Conservation (phyloP, 2,113 vertebrate species). For the Zosterops hypoxanthus region DNA sequence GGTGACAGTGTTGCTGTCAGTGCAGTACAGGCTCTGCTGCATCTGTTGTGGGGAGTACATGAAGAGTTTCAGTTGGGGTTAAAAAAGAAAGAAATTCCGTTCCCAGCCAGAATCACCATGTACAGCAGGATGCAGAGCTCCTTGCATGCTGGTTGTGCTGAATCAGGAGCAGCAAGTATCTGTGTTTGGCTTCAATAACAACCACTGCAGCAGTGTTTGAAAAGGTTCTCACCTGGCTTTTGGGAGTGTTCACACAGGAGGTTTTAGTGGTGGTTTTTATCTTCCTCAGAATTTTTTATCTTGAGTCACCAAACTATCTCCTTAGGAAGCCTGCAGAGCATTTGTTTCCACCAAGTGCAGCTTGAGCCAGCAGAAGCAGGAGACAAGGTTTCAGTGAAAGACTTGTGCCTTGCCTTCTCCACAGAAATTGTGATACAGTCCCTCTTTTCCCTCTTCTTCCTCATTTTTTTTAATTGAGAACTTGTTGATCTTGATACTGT, state of each 20-base stretch:
- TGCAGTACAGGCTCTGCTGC: fast-evolving
- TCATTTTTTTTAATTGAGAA: not conserved
- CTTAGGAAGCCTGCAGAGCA: not conserved
- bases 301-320: not conserved
- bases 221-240: not conserved
- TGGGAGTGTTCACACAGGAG: not conserved
- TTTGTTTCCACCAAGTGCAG: not conserved
- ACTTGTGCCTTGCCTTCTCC: not conserved
- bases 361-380: not conserved
- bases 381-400: not conserved
- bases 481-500: not conserved
- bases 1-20: fast-evolving
- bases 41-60: not conserved
- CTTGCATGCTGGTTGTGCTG: not conserved
- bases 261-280: not conserved
- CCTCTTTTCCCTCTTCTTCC: not conserved
- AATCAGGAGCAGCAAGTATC: not conserved
- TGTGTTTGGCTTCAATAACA: not conserved
- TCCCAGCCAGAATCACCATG: fast-evolving
- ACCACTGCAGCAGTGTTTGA: not conserved
- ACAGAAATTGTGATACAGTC: not conserved
- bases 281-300: not conserved
- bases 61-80: not conserved
- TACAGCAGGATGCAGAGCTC: not conserved
- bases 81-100: not conserved